Base-by-base conservation (phyloP, 1,140 invertebrate species). In the Schlechtendalia chinensis region DNA sequence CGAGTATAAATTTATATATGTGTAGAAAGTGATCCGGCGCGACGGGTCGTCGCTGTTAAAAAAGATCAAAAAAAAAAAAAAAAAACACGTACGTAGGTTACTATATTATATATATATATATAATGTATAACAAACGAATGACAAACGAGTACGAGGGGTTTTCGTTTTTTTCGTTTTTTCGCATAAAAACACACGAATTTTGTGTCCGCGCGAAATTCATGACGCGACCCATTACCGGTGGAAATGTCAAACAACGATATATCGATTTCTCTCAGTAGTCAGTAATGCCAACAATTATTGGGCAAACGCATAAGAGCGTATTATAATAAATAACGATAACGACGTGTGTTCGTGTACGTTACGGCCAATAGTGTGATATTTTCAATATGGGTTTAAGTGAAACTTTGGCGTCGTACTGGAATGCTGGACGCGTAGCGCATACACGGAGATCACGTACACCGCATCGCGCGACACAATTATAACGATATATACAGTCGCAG, bases 201-300 rank as follows among this genome's bases (percentile, higher is more conserved):
- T 6, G 50, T 14, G 50, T 6, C 14, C 11, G 50, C 14, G 50
- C 50, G 14, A 16, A 58, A n/a, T 58, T 58, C 19, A 58, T 22
- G 54, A 56, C 58, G 22, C 58, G 22, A 59, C 22, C 24, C 58
- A 29, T 61, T 27, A 27, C 24, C 8, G n/a, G 58, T 27, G 58
- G 12, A 61, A 29, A 61, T 58, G n/a, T 58, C n/a, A 54, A 54
- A 58, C 54, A 24, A 58, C 54, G 19, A n/a, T n/a, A 54, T 54
- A 61, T 2, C 58, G 58, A 61, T 61, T 61, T 61, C 58, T 27
- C 58, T n/a, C n/a, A n/a, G n/a, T 61, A n/a, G 39, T 17, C 53
- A 14, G 58, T 19, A 29, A 61, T 61, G 58, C 10, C 58, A 61
- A 61, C 27, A 61, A 61, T 29, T 61, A 29, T 29, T 14, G 58